A percentile compares a stretch with the other conserved stretches of the same genome.
Conservation (phyloP, 2,797 vertebrate species). For the Fringilla coelebs region DNA sequence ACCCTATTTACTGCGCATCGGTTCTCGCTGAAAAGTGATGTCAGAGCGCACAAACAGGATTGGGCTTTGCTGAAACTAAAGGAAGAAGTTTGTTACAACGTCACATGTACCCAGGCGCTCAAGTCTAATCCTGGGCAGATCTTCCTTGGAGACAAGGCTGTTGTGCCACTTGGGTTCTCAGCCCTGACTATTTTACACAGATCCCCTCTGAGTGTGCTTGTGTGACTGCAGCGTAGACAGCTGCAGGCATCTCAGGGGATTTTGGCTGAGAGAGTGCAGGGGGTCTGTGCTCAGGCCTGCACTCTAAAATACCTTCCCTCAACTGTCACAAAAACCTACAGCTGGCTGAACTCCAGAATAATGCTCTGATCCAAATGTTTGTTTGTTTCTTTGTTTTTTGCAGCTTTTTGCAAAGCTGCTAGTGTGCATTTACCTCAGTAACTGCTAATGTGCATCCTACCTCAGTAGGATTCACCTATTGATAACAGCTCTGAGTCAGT, state of each 20-base stretch:
- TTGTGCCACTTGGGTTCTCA: background rate
- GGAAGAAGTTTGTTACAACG: background rate
- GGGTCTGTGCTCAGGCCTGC: background rate
- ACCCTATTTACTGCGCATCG: fast-evolving
- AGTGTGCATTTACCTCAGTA: background rate
- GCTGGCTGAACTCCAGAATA: background rate
- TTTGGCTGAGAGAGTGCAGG: background rate
- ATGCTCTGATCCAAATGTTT: background rate
- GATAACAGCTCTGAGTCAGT: background rate
- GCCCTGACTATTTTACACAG: background rate
- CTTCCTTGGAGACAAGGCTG: background rate
- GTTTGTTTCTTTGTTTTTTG: background rate
- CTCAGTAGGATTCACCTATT: background rate
- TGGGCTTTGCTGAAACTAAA: background rate
- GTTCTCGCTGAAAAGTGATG: background rate
- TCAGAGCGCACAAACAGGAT: background rate
- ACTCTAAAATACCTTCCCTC: background rate
- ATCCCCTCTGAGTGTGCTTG: background rate
- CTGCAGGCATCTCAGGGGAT: background rate
- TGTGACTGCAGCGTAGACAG: background rate
- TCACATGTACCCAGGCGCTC: fast-evolving
- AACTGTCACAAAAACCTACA: background rate
- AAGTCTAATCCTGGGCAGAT: background rate
- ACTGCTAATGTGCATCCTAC: too few relatives aligned
- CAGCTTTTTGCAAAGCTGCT: background rate